These are phyloP conservation scores for Gisinianus flammeolus DNA, from an alignment of 2,888 invertebrate genomes.

Conservation along the genomic window DNA sequence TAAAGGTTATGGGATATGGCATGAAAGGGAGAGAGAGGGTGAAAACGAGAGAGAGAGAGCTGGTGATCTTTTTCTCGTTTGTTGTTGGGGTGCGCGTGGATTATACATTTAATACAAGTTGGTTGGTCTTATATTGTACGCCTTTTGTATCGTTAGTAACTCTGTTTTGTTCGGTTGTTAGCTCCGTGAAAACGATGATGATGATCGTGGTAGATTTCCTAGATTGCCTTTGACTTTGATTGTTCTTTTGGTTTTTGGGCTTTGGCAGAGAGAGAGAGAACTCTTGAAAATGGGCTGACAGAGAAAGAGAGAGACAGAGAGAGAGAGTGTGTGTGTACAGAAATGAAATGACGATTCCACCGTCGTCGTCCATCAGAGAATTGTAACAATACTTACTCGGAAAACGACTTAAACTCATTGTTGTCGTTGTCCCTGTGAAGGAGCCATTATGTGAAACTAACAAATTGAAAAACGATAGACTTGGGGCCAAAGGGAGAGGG, in stretches of 20 bases:
- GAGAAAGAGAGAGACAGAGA: background rate
- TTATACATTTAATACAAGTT: background rate
- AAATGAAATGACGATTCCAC: background rate
- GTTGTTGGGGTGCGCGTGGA: conserved; percentile 34
- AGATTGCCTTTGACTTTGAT: background rate
- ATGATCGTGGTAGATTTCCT: conserved; percentile 23
- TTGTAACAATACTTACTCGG: conserved; percentile 8
- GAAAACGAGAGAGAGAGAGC: conserved; percentile 11
- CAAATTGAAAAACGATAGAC: conserved; percentile 57
- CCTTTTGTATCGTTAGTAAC: background rate
- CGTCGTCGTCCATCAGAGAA: background rate
- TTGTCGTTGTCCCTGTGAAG: conserved; percentile 14
- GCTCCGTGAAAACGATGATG: conserved; percentile 2
- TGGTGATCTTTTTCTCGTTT: background rate
- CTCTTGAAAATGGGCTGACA: too few relatives aligned
- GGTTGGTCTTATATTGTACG: too few relatives aligned
- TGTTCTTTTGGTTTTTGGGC: background rate
- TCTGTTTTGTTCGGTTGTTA: conserved; percentile 3
- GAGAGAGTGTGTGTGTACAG: background rate
- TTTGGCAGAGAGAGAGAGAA: background rate
- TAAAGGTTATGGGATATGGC: background rate
- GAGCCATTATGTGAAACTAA: conserved; percentile 40
- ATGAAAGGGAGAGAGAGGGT: conserved; percentile 16
- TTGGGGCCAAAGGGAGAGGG: conserved; percentile 33
- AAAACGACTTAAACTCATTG: conserved; percentile 26